These are phyloP conservation scores for Dendrocincla tyrannina DNA, from an alignment of 2,797 vertebrate genomes.

Conservation along the genomic window DNA sequence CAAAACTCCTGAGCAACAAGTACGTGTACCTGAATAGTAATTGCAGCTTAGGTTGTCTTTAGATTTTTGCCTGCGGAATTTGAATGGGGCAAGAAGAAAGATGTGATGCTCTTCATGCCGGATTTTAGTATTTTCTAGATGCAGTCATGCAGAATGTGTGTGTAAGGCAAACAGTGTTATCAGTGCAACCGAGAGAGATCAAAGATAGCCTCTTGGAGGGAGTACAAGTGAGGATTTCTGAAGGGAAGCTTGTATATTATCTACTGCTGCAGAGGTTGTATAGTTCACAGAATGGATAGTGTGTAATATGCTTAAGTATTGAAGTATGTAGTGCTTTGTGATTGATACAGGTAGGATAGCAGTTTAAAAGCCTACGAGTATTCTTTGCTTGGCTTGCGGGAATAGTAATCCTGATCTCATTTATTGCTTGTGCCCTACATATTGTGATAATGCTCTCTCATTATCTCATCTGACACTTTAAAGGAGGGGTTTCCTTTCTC, in stretches of 20 bases:
- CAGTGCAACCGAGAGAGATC: neutral
- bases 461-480: neutral
- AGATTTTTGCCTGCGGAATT: neutral
- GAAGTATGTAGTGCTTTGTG: neutral
- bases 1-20: neutral
- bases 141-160: conserved; percentile 13
- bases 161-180: neutral
- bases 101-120: neutral
- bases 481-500: conserved; percentile 24
- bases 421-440: neutral
- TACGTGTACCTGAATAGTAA: neutral
- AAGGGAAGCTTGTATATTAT: neutral
- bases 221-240: neutral
- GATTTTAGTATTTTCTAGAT: neutral
- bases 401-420: neutral
- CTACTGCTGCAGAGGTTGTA: neutral
- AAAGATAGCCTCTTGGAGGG: neutral
- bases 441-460: neutral
- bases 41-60: neutral
- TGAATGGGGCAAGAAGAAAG: neutral
- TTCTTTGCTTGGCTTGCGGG: neutral
- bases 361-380: neutral
- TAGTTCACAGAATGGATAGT: neutral
- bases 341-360: neutral
- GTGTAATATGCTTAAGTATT: neutral